Evolutionary conservation across 2,113 vertebrate genomes (phyloP).

Genomic region (Jacana jacana): DNA sequence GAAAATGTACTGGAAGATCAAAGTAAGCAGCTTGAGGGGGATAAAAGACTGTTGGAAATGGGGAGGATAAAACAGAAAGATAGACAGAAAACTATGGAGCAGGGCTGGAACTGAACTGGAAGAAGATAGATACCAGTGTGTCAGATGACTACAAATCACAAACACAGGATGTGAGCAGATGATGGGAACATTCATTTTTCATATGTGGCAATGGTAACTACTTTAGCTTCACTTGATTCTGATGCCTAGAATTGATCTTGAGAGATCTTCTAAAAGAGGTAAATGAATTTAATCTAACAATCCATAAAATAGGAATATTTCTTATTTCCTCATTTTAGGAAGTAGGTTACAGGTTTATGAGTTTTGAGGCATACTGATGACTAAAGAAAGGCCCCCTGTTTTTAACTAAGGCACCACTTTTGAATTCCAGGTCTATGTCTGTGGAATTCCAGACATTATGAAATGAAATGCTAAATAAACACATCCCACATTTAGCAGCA

Average conservation of each 20-base stretch:
- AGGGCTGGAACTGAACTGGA: neutral
- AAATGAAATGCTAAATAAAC: neutral
- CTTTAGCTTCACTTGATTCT: neutral
- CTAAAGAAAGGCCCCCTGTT: neutral
- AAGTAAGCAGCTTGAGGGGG: neutral
- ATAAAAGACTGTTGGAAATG: neutral
- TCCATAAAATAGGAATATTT: neutral
- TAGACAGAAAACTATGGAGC: neutral
- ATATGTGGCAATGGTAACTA: neutral
- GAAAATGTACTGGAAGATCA: neutral
- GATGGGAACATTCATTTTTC: neutral
- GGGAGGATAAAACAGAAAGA: neutral
- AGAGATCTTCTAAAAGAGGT: neutral
- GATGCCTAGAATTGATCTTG: neutral
- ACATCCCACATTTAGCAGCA: neutral
- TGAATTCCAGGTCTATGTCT: neutral
- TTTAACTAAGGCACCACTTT: neutral
- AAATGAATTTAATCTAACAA: neutral
- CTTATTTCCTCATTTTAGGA: neutral
- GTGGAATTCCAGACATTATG: accelerated
- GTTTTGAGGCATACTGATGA: neutral
- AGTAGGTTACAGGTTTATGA: neutral
- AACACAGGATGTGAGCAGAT: neutral
- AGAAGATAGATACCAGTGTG: neutral
- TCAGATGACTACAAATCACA: neutral